Conservation (phyloP, 1,140 invertebrate genomes). For the Atta colombica region DNA sequence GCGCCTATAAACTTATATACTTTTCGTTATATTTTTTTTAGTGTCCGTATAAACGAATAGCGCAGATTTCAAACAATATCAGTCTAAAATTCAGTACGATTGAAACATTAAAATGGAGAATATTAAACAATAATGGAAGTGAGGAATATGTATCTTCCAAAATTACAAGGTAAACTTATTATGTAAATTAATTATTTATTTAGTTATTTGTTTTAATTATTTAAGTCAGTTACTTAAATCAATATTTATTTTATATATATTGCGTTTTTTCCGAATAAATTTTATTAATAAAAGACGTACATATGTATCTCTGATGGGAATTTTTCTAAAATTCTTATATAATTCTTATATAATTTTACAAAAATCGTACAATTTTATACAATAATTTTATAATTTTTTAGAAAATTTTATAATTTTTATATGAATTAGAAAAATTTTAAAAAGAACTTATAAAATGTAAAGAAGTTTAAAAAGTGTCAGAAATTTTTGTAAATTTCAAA, state of each 20-base stretch:
- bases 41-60: constrained; percentile 86
- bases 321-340: no score
- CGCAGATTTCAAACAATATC: constrained; percentile 65
- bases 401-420: no score
- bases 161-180: constrained; percentile 73
- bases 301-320: no score
- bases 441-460: no score
- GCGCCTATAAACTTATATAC: neutral
- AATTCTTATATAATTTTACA: no score
- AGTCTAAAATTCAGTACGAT: constrained; percentile 82
- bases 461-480: no score
- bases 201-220: no score
- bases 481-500: no score
- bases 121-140: constrained; percentile 79
- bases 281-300: neutral
- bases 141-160: constrained; percentile 75
- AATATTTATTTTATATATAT: constrained; percentile 2
- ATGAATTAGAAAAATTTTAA: no score
- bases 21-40: constrained; percentile 56
- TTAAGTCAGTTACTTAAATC: neutral
- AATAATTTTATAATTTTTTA: no score
- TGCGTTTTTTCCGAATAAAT: neutral
- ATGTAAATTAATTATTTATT: no score
- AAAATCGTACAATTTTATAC: no score
- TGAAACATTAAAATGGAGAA: constrained; percentile 80